Evolutionary conservation across 1,140 invertebrate species (phyloP).

Genomic region (Lycorma delicatula): DNA sequence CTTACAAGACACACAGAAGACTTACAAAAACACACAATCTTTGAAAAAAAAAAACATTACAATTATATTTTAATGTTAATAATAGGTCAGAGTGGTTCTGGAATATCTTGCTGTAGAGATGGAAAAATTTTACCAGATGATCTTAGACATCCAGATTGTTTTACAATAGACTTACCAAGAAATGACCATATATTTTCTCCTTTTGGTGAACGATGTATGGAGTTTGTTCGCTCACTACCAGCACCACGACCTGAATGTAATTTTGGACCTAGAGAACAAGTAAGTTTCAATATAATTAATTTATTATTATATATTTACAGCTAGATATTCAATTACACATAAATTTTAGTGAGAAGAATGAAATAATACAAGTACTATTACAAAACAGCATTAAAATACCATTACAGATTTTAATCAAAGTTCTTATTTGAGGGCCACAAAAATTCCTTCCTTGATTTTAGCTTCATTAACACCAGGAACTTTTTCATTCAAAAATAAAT

Average conservation of each 20-base stretch:
- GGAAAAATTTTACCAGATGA: slow-evolving; percentile 35
- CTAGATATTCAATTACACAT: too few species aligned
- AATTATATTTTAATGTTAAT: slow-evolving; percentile 22
- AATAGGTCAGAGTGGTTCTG: slow-evolving; percentile 31
- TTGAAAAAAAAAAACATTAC: slow-evolving; percentile 5
- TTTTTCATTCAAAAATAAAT: too few species aligned
- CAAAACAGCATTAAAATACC: too few species aligned
- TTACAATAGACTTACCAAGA: slow-evolving; percentile 48
- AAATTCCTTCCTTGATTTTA: too few species aligned
- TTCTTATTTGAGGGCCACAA: too few species aligned
- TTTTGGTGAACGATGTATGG: slow-evolving; percentile 40
- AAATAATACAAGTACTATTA: too few species aligned
- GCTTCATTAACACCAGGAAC: too few species aligned
- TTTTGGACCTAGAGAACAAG: slow-evolving; percentile 44
- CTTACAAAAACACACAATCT: too few species aligned
- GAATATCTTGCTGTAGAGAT: slow-evolving; percentile 35
- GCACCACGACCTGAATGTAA: slow-evolving; percentile 44
- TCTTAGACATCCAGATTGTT: slow-evolving; percentile 48
- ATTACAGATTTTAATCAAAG: too few species aligned
- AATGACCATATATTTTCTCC: slow-evolving; percentile 39
- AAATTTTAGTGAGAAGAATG: too few species aligned
- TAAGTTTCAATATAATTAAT: slow-evolving; percentile 40
- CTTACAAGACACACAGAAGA: neutral
- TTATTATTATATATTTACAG: too few species aligned
- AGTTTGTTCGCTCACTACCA: slow-evolving; percentile 45